Evolutionary conservation across 2,888 invertebrate species (phyloP).

Genomic region (Automeris io): DNA sequence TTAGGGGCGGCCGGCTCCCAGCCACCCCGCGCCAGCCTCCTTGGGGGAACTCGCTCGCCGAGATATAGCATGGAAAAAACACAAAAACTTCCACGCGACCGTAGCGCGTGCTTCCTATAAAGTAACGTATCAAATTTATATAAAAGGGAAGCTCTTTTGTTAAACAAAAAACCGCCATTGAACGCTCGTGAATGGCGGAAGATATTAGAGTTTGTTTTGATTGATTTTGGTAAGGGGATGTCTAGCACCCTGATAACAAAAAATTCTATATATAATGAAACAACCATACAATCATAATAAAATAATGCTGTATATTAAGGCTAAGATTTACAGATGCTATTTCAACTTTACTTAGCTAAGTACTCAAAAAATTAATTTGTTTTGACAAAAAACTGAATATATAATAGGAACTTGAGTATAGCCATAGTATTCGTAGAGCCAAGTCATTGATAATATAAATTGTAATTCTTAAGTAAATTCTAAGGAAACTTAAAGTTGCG

Average conservation of each 20-base stretch:
- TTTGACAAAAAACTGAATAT: too few relatives aligned
- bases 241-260: slow-evolving; percentile 11
- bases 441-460: too few relatives aligned
- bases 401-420: too few relatives aligned
- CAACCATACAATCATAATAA: too few relatives aligned
- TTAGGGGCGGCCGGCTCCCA: slow-evolving; percentile 64
- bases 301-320: too few relatives aligned
- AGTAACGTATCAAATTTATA: slow-evolving; percentile 71
- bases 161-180: slow-evolving; percentile 50
- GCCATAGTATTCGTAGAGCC: too few relatives aligned
- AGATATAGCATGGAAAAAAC: slow-evolving; percentile 45
- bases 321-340: too few relatives aligned
- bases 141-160: slow-evolving; percentile 57
- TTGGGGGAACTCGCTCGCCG: slow-evolving; percentile 29
- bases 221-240: slow-evolving; percentile 27
- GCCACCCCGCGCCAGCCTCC: slow-evolving; percentile 27
- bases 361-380: too few relatives aligned
- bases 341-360: too few relatives aligned
- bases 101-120: slow-evolving; percentile 67
- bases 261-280: too few relatives aligned
- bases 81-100: slow-evolving; percentile 51
- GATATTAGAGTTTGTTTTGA: slow-evolving; percentile 40
- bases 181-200: slow-evolving; percentile 35
- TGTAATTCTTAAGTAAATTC: too few relatives aligned
- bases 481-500: too few relatives aligned